Conservation (phyloP, 2,113 vertebrate genomes). For the Colossoma macropomum region DNA sequence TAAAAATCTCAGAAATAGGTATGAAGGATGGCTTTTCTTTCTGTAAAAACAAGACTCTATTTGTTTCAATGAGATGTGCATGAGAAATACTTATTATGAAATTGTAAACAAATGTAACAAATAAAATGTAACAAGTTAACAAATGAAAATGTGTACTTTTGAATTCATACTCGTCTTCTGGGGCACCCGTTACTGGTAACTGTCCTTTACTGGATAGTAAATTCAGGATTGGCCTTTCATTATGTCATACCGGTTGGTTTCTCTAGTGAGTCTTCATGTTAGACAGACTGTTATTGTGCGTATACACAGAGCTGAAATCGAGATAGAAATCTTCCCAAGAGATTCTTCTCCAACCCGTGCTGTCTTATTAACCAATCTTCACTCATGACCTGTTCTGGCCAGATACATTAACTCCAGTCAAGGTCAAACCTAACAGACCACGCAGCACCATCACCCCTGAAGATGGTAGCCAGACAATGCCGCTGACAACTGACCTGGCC, state of each 20-base stretch:
- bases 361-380: conserved; percentile 53
- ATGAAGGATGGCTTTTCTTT: no score
- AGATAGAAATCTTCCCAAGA: conserved; percentile 31
- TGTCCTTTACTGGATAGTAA: not conserved
- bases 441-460: conserved; percentile 35
- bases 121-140: not conserved
- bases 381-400: conserved; percentile 46
- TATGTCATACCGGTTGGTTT: conserved; percentile 1
- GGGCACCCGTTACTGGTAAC: not conserved
- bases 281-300: conserved; percentile 6
- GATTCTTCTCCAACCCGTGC: conserved; percentile 19
- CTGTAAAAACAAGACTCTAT: no score
- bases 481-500: conserved; percentile 72
- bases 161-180: not conserved
- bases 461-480: conserved; percentile 65
- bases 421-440: conserved; percentile 45
- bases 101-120: no score
- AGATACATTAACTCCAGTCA: conserved; percentile 53
- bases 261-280: conserved; percentile 25
- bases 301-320: conserved; percentile 11
- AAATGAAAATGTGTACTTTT: not conserved
- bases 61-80: no score
- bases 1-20: no score
- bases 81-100: no score
- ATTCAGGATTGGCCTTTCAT: not conserved